These are phyloP conservation scores for Sciurus niger DNA, from an alignment of 2,113 vertebrate genomes.

Conservation along the genomic window DNA sequence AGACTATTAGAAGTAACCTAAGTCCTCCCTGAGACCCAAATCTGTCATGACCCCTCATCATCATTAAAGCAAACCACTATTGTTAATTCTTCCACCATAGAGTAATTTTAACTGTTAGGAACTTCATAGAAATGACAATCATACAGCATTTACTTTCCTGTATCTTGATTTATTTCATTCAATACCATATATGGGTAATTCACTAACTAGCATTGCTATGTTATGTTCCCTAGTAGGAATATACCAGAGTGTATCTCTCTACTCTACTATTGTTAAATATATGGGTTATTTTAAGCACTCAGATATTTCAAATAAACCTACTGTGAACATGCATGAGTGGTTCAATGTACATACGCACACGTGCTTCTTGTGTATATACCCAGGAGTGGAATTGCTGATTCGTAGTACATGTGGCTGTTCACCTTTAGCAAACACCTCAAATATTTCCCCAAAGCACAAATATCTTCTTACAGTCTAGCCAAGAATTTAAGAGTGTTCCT, in stretches of 20 bases:
- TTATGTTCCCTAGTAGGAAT: background rate
- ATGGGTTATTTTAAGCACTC: background rate
- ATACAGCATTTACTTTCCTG: background rate
- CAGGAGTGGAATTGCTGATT: background rate
- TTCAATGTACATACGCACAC: no score
- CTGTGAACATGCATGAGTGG: background rate
- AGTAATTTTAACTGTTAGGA: background rate
- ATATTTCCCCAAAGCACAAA: background rate
- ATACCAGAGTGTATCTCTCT: background rate
- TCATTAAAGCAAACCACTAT: background rate
- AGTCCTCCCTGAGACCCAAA: background rate
- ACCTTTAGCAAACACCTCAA: background rate
- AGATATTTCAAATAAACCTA: background rate
- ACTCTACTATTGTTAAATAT: background rate
- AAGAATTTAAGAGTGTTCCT: background rate
- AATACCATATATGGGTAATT: background rate
- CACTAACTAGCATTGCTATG: background rate
- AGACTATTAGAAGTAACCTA: background rate
- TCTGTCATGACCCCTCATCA: background rate
- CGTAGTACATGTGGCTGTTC: no score
- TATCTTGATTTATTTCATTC: constrained; percentile 8
- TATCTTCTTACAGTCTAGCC: background rate
- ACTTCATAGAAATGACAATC: background rate
- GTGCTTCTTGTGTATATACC: background rate
- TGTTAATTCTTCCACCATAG: background rate